Base-by-base conservation (phyloP, 2,113 vertebrate species). In the Euleptes europaea region DNA sequence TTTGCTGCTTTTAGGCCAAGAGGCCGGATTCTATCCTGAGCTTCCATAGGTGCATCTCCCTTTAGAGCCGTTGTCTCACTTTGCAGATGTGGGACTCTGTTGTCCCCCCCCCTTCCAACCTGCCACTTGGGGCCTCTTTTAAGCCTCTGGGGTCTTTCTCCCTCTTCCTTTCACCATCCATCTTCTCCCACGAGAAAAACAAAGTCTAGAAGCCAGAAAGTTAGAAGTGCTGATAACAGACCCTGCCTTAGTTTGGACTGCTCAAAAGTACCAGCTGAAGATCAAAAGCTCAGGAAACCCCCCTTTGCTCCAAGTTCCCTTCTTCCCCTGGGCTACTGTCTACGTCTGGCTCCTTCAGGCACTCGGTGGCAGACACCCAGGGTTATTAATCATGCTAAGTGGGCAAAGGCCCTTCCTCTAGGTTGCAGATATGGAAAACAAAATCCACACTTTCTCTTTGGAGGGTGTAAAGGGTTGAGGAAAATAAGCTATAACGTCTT, bases 401-500 rank as follows among this genome's bases (percentile, higher is more conserved):
- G 60, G 60, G 60, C 60, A 63, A 63, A 63, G 21, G 60, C 40
- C 76, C 72, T 75, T 71, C 15, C 51, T 44, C 63, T n/a, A 31
- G 47, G 54, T 3, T 47, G 69, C 19, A 69, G 51, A 85, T 51
- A 54, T 85, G 35, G 54, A 44, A 51, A 63, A 57, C 44, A 83
- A 69, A 78, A 33, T 42, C 31, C 49, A 71, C 28, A 35, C 1
- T 21, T 65, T 65, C 42, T 40, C 9, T 73, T 71, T 51, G 33
- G 81, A 21, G 44, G 54, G 8, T 44, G 42, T 66, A 65, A 79
- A 83, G 33, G 89, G 90, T 78, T 72, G 84, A 87, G 5, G 78
- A 83, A 86, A 90, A 94, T 95, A 96, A 96, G 94, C 96, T 96
- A 95, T 93, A 49, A 92, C 95, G 94, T 95, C 95, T 96, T 97